Conservation (phyloP, 2,888 invertebrate genomes). For the Andrena chrysosceles region DNA sequence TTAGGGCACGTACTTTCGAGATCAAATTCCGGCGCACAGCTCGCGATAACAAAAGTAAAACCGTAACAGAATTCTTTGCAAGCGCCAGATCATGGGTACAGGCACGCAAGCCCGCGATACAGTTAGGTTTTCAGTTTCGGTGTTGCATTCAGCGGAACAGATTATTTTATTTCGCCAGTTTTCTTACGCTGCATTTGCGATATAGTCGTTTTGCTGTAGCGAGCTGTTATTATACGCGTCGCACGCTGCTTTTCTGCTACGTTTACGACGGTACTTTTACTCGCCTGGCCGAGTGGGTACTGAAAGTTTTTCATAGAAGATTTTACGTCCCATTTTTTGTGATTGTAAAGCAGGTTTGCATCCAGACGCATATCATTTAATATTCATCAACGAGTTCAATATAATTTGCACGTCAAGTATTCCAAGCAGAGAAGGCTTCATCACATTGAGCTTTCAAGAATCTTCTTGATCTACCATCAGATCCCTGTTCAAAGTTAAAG, state of each 20-base stretch:
- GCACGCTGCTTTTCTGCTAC: slow-evolving; percentile 34
- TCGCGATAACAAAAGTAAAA: slow-evolving; percentile 15
- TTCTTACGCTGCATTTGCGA: slow-evolving; percentile 10
- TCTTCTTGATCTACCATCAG: too few relatives aligned
- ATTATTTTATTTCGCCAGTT: slow-evolving; percentile 33
- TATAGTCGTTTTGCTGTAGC: slow-evolving; percentile 23
- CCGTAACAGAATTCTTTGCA: slow-evolving; percentile 25
- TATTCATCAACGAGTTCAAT: too few relatives aligned
- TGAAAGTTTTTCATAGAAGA: slow-evolving; percentile 22
- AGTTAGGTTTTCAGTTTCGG: slow-evolving; percentile 45
- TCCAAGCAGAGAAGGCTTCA: too few relatives aligned
- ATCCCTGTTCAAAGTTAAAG: too few relatives aligned
- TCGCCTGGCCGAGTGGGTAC: slow-evolving; percentile 27
- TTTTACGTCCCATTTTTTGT: neutral
- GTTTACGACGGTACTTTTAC: slow-evolving; percentile 44
- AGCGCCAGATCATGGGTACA: neutral
- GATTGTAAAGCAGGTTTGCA: too few relatives aligned
- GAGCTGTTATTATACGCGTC: slow-evolving; percentile 14
- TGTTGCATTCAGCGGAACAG: slow-evolving; percentile 35
- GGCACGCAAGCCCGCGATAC: slow-evolving; percentile 13
- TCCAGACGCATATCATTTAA: too few relatives aligned
- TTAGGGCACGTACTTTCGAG: neutral
- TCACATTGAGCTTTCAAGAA: too few relatives aligned
- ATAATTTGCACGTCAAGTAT: too few relatives aligned
- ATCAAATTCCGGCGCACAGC: neutral